Evolutionary conservation across 2,113 vertebrate genomes (phyloP).

Genomic region (Orientallactaga bullata): DNA sequence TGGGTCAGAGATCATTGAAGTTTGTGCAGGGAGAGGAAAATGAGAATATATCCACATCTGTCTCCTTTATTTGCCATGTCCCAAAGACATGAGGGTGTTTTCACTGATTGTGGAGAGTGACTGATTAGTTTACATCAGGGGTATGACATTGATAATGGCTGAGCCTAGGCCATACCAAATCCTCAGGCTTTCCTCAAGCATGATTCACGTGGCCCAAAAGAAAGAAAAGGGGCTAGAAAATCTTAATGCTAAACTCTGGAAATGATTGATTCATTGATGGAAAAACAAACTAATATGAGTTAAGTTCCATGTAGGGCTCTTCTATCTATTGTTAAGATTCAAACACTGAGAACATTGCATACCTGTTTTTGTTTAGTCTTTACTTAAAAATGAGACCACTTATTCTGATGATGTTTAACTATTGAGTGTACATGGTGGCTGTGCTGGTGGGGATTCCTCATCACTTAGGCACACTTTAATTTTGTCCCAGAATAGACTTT

Average conservation of each 20-base stretch:
- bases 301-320: not conserved
- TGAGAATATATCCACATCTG: not conserved
- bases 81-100: not conserved
- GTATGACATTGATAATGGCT: not conserved
- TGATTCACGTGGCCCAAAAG: not conserved
- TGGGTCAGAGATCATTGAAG: not conserved
- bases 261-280: not conserved
- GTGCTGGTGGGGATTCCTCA: not conserved
- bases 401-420: not conserved
- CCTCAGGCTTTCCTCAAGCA: not conserved
- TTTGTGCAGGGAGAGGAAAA: not conserved
- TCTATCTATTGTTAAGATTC: not conserved
- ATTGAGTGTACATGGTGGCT: not conserved
- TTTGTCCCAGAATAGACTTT: not conserved
- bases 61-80: not conserved
- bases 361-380: conserved; percentile 17
- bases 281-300: not conserved
- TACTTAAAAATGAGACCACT: not conserved
- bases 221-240: not conserved
- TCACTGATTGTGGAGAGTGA: not conserved
- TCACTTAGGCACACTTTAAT: not conserved
- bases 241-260: not conserved
- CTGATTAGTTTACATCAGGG: not conserved
- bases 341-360: not conserved
- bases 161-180: not conserved